Conservation (phyloP, 2,797 vertebrate genomes). For the Phrynocephalus forsythii region DNA sequence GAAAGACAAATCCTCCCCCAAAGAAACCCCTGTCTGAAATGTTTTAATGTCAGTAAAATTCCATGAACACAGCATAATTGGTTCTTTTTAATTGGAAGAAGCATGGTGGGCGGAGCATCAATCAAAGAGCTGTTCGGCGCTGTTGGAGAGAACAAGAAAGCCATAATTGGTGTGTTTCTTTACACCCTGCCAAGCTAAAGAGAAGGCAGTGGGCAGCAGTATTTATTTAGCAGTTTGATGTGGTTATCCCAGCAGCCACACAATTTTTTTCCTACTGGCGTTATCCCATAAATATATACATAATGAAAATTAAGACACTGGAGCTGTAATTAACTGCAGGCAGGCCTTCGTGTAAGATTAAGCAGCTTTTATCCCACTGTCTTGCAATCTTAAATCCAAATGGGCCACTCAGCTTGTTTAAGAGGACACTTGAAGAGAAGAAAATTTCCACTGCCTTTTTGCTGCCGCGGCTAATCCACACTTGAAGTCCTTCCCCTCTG, state of each 20-base stretch:
- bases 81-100: conserved; percentile 11
- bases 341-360: conserved; percentile 2
- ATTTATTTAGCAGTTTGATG: conserved; percentile 1
- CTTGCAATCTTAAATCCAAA: conserved; percentile 20
- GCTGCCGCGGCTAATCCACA: neutral
- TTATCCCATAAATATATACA: conserved; percentile 24
- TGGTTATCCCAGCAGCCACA: conserved; percentile 6
- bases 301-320: conserved; percentile 31
- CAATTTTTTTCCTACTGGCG: neutral
- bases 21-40: neutral
- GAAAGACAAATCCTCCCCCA: no score
- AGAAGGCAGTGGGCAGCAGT: neutral
- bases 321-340: conserved; percentile 13
- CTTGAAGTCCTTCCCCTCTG: neutral
- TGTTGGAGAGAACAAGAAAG: conserved; percentile 2
- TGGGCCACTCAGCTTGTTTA: neutral
- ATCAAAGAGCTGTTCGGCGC: conserved; percentile 13
- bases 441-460: neutral
- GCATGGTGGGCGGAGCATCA: neutral
- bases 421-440: neutral
- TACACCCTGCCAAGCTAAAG: neutral
- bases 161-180: conserved; percentile 20
- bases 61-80: neutral
- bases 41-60: neutral
- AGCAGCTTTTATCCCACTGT: neutral